Evolutionary conservation across 2,888 invertebrate genomes (phyloP).

Genomic region (Caenorhabditis wallacei): DNA sequence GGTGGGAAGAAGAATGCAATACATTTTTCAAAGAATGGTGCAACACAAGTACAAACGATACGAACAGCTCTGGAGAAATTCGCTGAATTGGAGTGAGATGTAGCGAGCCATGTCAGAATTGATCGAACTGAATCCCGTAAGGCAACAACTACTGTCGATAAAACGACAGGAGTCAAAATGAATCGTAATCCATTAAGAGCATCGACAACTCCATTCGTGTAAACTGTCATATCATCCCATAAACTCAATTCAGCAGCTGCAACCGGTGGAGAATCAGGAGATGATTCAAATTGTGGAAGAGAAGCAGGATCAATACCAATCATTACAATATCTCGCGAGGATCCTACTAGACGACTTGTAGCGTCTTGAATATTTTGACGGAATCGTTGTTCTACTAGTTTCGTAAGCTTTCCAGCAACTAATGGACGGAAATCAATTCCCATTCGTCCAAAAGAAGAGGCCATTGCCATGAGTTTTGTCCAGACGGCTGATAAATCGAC

Average conservation of each 20-base stretch:
- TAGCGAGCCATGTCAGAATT: conserved; percentile 72
- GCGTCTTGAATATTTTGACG: conserved; percentile 70
- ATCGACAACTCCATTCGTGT: conserved; percentile 78
- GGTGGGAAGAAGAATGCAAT: conserved; percentile 71
- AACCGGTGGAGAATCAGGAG: conserved; percentile 63
- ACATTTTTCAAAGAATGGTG: conserved; percentile 69
- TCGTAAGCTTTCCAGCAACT: conserved; percentile 74
- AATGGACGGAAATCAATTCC: conserved; percentile 81
- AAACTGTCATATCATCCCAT: conserved; percentile 82
- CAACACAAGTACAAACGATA: conserved; percentile 67
- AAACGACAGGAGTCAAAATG: conserved; percentile 73
- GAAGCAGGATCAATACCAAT: conserved; percentile 62
- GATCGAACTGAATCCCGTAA: conserved; percentile 71
- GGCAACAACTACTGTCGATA: conserved; percentile 61
- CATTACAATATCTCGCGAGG: conserved; percentile 54
- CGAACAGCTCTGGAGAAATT: conserved; percentile 67
- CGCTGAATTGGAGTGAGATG: conserved; percentile 61
- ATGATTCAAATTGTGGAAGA: conserved; percentile 49
- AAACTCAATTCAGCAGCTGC: conserved; percentile 79
- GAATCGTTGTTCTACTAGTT: conserved; percentile 75
- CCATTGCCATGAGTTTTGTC: conserved; percentile 80
- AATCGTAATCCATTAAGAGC: conserved; percentile 80
- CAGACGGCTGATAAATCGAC: conserved; percentile 79
- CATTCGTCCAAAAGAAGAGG: conserved; percentile 81
- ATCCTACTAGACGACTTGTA: conserved; percentile 61